phyloP scores from a whole-genome alignment of 2,797 vertebrate species.

The Balearica regulorum region DNA sequence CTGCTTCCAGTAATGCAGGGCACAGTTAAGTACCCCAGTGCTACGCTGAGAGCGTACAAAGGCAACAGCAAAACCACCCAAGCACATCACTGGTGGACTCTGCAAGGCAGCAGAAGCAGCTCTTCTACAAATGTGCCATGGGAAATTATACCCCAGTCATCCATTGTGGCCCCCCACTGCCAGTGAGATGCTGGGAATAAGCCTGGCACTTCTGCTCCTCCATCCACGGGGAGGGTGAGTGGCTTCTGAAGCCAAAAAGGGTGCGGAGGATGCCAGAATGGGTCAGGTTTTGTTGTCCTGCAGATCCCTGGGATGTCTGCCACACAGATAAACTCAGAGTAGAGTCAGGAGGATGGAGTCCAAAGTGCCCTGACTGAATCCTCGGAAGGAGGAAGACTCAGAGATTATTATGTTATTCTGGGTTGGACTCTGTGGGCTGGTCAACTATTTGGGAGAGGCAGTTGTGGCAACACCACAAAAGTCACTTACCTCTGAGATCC shows the following conservation, averaged over 20 bases:
- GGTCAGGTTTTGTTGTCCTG: background rate
- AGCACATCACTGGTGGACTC: background rate
- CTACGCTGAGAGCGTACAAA: background rate
- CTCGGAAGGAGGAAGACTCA: background rate
- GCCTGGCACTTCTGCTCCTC: background rate
- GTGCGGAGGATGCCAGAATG: accelerated
- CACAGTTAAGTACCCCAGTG: background rate
- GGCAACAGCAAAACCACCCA: background rate
- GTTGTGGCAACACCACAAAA: background rate
- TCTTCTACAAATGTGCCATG: background rate
- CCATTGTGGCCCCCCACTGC: background rate
- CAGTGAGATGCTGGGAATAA: background rate
- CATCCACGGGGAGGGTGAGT: accelerated
- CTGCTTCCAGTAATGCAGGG: background rate
- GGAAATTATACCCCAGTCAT: background rate
- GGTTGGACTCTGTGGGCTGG: background rate
- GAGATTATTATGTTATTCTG: background rate
- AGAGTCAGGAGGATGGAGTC: background rate
- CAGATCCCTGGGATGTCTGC: background rate
- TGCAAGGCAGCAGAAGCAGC: background rate
- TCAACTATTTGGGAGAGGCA: background rate
- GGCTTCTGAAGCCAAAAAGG: background rate
- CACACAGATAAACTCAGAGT: background rate
- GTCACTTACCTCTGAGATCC: background rate
- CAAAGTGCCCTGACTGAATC: background rate